Evolutionary conservation across 2,888 invertebrate genomes (phyloP).

Genomic region (Furcula furcula): DNA sequence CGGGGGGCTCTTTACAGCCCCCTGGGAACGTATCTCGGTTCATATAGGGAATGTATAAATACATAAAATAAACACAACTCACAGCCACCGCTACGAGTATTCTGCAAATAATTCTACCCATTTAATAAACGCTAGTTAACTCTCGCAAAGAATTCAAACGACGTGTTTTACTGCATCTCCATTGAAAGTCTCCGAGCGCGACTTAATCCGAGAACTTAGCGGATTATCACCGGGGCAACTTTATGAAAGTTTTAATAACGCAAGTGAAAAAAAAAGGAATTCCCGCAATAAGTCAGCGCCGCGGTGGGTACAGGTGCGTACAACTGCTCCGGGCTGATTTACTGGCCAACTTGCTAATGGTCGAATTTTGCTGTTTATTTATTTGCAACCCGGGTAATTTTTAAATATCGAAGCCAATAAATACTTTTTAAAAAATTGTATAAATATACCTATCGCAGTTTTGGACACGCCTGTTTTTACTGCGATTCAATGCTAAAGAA

Average conservation of each 20-base stretch:
- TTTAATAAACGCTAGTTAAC: not conserved
- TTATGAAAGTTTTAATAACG: conserved; percentile 41
- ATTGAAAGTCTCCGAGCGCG: not conserved
- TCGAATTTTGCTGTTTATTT: conserved; percentile 21
- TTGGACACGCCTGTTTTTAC: too few species aligned
- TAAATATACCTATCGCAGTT: too few species aligned
- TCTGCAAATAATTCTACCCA: too few species aligned
- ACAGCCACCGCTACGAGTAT: too few species aligned
- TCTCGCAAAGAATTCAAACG: not conserved
- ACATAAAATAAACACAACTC: too few species aligned
- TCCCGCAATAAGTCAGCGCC: conserved; percentile 38
- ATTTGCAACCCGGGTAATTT: not conserved
- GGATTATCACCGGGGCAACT: conserved; percentile 31
- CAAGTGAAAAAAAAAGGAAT: conserved; percentile 41
- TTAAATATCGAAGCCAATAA: not conserved
- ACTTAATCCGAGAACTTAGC: conserved; percentile 18
- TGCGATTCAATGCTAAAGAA: too few species aligned
- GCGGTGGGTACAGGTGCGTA: conserved; percentile 40
- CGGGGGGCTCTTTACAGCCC: too few species aligned
- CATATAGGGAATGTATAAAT: too few species aligned
- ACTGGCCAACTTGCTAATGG: conserved; percentile 40
- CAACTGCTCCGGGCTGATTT: conserved; percentile 40
- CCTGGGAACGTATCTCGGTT: too few species aligned
- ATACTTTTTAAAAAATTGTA: too few species aligned
- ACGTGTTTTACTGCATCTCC: not conserved